These are phyloP conservation scores for Euphonia xanthogaster DNA, from an alignment of 2,797 vertebrate genomes.

Conservation along the genomic window DNA sequence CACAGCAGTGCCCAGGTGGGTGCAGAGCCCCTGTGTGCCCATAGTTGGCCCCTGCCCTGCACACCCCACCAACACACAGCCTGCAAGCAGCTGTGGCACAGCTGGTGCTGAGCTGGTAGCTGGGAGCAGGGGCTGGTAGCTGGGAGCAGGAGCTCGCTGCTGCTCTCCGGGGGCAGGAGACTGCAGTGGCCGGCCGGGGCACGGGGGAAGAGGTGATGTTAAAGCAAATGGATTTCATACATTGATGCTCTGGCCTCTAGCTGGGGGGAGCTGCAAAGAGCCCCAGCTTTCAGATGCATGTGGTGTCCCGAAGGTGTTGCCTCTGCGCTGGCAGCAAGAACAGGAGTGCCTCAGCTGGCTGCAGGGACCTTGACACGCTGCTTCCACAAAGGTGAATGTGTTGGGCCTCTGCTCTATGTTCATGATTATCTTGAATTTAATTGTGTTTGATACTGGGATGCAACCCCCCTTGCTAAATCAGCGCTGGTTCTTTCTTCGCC, in stretches of 20 bases:
- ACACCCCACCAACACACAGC: neutral
- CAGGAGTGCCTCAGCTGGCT: neutral
- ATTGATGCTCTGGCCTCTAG: neutral
- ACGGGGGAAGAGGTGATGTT: neutral
- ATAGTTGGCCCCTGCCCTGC: neutral
- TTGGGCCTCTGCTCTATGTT: neutral
- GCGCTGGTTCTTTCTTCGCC: accelerated
- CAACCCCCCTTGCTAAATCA: neutral
- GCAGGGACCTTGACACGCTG: neutral
- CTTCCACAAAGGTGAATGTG: neutral
- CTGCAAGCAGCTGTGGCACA: neutral
- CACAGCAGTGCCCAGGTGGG: neutral
- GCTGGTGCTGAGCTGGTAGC: neutral
- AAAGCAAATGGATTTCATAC: neutral
- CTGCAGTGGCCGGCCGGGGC: accelerated
- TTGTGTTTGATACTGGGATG: neutral
- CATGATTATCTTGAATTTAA: neutral
- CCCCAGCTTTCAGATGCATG: neutral
- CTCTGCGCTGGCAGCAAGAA: neutral
- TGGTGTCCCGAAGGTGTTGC: accelerated
- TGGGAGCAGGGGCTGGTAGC: too few relatives aligned
- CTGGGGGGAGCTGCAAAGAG: neutral
- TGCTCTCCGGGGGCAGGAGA: accelerated
- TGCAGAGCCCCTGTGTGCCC: neutral
- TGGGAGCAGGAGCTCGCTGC: accelerated